Conservation (phyloP, 92 coral and sea anemone species). For the Heteractis magnifica region DNA sequence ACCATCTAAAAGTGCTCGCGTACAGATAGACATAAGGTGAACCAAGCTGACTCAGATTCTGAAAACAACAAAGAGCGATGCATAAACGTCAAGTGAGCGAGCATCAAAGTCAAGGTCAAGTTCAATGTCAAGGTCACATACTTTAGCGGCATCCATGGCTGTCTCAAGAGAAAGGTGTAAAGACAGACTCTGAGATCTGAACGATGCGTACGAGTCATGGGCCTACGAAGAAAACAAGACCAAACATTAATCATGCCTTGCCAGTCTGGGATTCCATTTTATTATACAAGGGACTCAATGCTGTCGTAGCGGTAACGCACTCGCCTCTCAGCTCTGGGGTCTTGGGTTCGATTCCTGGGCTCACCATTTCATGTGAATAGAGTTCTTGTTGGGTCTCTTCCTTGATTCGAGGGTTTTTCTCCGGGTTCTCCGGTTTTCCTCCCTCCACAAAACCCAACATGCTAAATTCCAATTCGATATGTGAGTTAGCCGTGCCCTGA, state of each 20-base stretch:
- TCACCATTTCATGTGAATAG: too few species aligned
- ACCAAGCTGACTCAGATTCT: conserved; percentile 64
- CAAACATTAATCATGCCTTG: neutral
- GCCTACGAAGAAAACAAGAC: conserved; percentile 37
- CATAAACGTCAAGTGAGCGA: too few species aligned
- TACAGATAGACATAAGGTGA: conserved; percentile 84
- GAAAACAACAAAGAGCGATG: neutral
- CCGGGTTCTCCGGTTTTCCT: too few species aligned
- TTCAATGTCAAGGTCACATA: neutral
- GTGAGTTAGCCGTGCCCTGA: too few species aligned
- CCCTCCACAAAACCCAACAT: too few species aligned
- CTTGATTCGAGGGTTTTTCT: too few species aligned
- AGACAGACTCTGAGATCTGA: conserved; percentile 91
- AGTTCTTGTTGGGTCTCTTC: too few species aligned
- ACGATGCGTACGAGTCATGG: conserved; percentile 91
- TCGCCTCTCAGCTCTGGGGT: too few species aligned
- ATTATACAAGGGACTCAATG: neutral
- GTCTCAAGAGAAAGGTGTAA: conserved; percentile 83
- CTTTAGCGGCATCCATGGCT: conserved; percentile 69
- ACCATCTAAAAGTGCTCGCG: conserved; percentile 98
- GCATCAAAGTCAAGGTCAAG: neutral
- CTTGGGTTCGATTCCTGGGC: too few species aligned
- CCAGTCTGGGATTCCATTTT: neutral
- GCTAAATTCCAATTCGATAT: too few species aligned
- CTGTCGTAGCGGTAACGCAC: too few species aligned